Percentiles rank a stretch among this genome's conserved stretches.
These are phyloP conservation scores for Drosophila repletoides DNA, from an alignment of 1,140 invertebrate genomes.

Conservation along the genomic window DNA sequence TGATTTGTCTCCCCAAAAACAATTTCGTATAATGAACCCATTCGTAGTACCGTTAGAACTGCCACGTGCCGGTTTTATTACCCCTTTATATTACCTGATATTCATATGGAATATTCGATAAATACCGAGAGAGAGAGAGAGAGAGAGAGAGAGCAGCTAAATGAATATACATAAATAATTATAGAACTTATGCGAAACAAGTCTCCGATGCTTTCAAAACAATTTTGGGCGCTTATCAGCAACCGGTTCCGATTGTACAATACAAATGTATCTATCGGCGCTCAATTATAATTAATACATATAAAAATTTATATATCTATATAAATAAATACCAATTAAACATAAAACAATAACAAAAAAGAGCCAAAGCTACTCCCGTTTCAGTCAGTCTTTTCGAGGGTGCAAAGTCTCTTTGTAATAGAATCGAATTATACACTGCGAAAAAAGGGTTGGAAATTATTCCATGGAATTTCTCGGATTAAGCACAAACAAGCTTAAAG, in stretches of 20 bases:
- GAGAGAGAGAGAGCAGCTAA: background rate
- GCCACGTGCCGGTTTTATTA: slow-evolving; percentile 11
- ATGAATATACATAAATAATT: background rate
- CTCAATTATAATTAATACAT: background rate
- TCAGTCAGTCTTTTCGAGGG: background rate
- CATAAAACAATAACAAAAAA: background rate
- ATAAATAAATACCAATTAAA: background rate
- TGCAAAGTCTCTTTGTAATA: slow-evolving; percentile 24
- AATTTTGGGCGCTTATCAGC: slow-evolving; percentile 10
- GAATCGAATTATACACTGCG: no score
- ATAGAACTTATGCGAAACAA: slow-evolving; percentile 1
- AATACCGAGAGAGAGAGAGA: no score
- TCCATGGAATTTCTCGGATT: no score
- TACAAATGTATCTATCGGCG: no score
- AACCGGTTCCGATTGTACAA: slow-evolving; percentile 36
- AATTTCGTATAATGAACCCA: no score
- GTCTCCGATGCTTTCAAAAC: background rate
- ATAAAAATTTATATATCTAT: background rate
- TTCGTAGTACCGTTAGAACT: slow-evolving; percentile 16
- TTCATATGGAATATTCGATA: background rate
- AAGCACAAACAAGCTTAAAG: no score
- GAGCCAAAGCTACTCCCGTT: background rate
- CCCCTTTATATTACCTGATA: background rate
- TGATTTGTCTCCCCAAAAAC: no score
- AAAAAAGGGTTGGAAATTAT: no score